Evolutionary conservation across 2,888 invertebrate genomes (phyloP).

Genomic region (Itoplectis maculator): DNA sequence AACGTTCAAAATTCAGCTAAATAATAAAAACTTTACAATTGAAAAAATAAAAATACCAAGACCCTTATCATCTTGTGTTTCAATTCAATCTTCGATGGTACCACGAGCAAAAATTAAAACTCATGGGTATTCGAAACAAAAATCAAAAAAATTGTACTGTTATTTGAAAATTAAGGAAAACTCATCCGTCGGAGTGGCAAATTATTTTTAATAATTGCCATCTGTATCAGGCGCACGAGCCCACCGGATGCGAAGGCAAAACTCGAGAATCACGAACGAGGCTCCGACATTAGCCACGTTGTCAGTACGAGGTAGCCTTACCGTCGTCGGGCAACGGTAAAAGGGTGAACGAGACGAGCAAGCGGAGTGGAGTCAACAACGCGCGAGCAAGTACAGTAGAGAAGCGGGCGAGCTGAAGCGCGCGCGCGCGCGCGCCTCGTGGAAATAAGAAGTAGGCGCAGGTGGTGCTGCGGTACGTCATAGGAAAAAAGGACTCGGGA

Average conservation of each 20-base stretch:
- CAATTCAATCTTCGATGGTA: too few species aligned
- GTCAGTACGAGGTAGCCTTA: slow-evolving; percentile 34
- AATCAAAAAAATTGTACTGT: too few species aligned
- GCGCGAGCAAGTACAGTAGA: slow-evolving; percentile 26
- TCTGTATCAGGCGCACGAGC: background rate
- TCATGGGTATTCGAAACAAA: background rate
- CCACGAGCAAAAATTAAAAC: background rate
- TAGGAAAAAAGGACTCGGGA: slow-evolving; percentile 68
- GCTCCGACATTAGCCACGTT: background rate
- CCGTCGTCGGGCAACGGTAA: slow-evolving; percentile 64
- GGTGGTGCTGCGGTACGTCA: slow-evolving; percentile 66
- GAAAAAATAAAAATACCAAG: too few species aligned
- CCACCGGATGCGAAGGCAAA: slow-evolving; percentile 46
- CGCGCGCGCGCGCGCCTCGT: slow-evolving; percentile 53
- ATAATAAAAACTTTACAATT: too few species aligned
- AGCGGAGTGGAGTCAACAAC: slow-evolving; percentile 45
- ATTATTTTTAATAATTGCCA: background rate
- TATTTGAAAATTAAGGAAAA: background rate
- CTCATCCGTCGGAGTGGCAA: too few species aligned
- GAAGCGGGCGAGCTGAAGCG: too few species aligned
- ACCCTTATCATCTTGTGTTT: too few species aligned
- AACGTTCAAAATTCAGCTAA: too few species aligned
- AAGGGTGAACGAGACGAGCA: slow-evolving; percentile 63
- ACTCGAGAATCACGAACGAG: slow-evolving; percentile 22
- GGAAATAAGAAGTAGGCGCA: slow-evolving; percentile 68